These are phyloP conservation scores for Drosophila nigricruria DNA, from an alignment of 2,888 invertebrate genomes.

Conservation along the genomic window DNA sequence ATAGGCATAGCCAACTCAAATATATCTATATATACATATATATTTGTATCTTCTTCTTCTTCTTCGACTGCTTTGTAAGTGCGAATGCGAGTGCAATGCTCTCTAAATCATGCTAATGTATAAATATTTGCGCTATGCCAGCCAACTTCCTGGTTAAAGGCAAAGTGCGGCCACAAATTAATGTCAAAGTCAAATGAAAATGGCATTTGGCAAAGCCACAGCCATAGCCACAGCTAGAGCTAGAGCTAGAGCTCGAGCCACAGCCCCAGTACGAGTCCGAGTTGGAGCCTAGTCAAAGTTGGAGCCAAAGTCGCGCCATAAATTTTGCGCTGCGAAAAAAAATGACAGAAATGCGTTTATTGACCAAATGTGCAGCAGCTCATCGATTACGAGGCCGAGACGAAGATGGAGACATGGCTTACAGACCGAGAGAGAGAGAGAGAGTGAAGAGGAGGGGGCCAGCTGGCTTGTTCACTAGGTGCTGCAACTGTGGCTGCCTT, in stretches of 20 bases:
- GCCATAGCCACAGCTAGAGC: slow-evolving; percentile 3
- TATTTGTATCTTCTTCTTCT: slow-evolving; percentile 4
- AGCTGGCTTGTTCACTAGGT: slow-evolving; percentile 12
- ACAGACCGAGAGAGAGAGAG: not conserved
- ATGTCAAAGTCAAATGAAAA: slow-evolving; percentile 81
- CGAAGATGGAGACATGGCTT: slow-evolving; percentile 23
- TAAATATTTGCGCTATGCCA: slow-evolving; percentile 57
- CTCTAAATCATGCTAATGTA: slow-evolving; percentile 62
- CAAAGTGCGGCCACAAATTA: slow-evolving; percentile 80
- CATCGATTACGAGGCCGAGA: slow-evolving; percentile 76
- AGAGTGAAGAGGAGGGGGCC: not conserved
- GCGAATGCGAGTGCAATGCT: slow-evolving; percentile 56
- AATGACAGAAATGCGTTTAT: slow-evolving; percentile 82
- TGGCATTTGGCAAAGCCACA: slow-evolving; percentile 73
- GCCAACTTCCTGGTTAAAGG: slow-evolving; percentile 74
- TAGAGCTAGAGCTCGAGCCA: slow-evolving; percentile 12
- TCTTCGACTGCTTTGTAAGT: slow-evolving; percentile 18
- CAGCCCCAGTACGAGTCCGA: not conserved
- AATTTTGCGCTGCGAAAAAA: slow-evolving; percentile 71
- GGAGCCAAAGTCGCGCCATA: slow-evolving; percentile 76
- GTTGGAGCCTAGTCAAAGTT: slow-evolving; percentile 39
- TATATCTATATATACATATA: not conserved
- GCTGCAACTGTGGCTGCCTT: slow-evolving; percentile 63
- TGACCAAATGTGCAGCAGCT: slow-evolving; percentile 78
- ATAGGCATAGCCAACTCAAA: not conserved